phyloP scores from a whole-genome alignment of 2,888 invertebrate species.

The Thalpophila matura region DNA sequence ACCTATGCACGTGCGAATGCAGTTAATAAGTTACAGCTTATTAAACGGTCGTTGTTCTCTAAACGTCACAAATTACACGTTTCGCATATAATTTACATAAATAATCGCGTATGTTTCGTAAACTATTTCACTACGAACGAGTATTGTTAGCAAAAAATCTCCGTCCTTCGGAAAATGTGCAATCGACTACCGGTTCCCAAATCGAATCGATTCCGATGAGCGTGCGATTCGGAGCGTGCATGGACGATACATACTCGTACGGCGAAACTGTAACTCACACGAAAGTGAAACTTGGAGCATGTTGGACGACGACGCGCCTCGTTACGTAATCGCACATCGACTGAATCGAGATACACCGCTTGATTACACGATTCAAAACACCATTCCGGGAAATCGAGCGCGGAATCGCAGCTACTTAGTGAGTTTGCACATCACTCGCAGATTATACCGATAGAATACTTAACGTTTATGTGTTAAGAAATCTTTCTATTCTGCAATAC shows the following conservation, averaged over 20 bases:
- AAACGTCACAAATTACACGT: slow-evolving; percentile 45
- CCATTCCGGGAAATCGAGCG: slow-evolving; percentile 70
- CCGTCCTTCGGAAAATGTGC: slow-evolving; percentile 65
- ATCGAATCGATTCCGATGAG: slow-evolving; percentile 66
- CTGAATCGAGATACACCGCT: slow-evolving; percentile 70
- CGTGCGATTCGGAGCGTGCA: slow-evolving; percentile 64
- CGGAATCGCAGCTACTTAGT: slow-evolving; percentile 54
- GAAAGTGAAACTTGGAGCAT: slow-evolving; percentile 85
- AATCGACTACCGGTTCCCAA: slow-evolving; percentile 76
- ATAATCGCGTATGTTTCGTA: slow-evolving; percentile 69
- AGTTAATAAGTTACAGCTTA: slow-evolving; percentile 34
- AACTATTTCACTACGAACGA: slow-evolving; percentile 63
- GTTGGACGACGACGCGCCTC: slow-evolving; percentile 77
- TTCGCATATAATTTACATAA: slow-evolving; percentile 63
- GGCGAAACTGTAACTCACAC: slow-evolving; percentile 82
- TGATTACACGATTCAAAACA: slow-evolving; percentile 75
- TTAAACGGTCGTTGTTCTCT: slow-evolving; percentile 50
- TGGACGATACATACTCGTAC: slow-evolving; percentile 67
- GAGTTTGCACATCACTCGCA: slow-evolving; percentile 67
- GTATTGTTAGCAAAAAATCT: slow-evolving; percentile 57
- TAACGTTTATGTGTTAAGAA: slow-evolving; percentile 62
- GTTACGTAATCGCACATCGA: slow-evolving; percentile 75
- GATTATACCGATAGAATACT: slow-evolving; percentile 61
- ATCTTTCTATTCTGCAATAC: slow-evolving; percentile 60
- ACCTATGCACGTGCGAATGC: slow-evolving; percentile 26